Percentiles rank a stretch among this genome's conserved stretches.
Conservation (phyloP, 2,888 invertebrate species). For the Troides oblongomaculatus region DNA sequence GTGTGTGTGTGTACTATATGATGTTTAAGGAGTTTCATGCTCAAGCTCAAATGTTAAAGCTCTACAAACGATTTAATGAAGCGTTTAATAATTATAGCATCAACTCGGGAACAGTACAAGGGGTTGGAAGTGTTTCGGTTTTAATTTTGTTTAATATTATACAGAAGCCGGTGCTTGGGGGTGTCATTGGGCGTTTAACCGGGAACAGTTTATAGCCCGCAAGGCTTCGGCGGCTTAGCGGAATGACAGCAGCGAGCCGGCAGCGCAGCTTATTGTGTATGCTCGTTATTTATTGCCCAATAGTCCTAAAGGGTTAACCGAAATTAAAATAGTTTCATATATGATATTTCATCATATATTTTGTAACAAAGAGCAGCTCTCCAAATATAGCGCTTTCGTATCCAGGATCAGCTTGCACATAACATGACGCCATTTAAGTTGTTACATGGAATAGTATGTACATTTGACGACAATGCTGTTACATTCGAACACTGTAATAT, state of each 20-base stretch:
- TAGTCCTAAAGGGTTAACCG: conserved; percentile 29
- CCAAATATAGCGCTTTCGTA: no score
- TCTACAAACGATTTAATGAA: background rate
- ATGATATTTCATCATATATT: no score
- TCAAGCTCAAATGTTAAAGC: no score
- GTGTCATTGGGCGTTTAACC: conserved; percentile 25
- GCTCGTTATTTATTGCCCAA: conserved; percentile 50
- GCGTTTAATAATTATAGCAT: background rate
- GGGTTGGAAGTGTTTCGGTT: background rate
- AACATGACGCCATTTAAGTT: no score
- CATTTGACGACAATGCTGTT: no score
- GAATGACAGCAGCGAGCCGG: conserved; percentile 41
- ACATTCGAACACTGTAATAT: no score
- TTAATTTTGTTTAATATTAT: conserved; percentile 16
- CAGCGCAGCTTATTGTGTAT: conserved; percentile 36
- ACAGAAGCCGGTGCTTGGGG: conserved; percentile 11
- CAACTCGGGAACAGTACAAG: background rate
- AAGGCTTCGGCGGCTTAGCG: conserved; percentile 35
- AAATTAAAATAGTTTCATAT: no score
- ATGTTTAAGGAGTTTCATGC: no score
- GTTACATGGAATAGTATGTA: no score
- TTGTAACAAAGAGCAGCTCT: no score
- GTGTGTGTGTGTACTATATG: no score
- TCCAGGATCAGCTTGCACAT: no score
- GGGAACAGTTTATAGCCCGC: conserved; percentile 21